Evolutionary conservation across 2,113 vertebrate species (phyloP).

Genomic region (Melanostigma gelatinosum): DNA sequence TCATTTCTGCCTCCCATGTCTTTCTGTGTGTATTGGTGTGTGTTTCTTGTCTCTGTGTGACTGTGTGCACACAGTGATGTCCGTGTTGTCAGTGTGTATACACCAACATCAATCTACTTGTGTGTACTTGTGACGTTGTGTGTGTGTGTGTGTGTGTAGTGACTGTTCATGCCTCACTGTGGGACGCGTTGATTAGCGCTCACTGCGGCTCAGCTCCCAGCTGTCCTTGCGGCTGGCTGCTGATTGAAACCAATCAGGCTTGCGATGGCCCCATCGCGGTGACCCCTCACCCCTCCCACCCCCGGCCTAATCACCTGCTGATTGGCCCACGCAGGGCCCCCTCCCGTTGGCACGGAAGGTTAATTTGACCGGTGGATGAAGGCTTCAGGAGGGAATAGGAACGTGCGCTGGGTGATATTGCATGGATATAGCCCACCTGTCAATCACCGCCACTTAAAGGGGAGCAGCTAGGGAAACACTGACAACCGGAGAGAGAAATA

Average conservation of each 20-base stretch:
- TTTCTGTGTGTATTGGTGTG: slow-evolving; percentile 71
- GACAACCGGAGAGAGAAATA: slow-evolving; percentile 46
- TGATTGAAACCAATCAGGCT: slow-evolving; percentile 85
- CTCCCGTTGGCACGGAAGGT: slow-evolving; percentile 80
- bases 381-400: slow-evolving; percentile 83
- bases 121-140: slow-evolving; percentile 40
- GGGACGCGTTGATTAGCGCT: slow-evolving; percentile 81
- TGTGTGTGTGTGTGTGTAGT: slow-evolving; percentile 50
- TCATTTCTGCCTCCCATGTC: slow-evolving; percentile 75
- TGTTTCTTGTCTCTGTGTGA: slow-evolving; percentile 47
- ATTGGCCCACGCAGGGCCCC: slow-evolving; percentile 81
- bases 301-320: slow-evolving; percentile 82
- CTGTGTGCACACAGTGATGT: slow-evolving; percentile 66
- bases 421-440: slow-evolving; percentile 81
- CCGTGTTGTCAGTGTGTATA: slow-evolving; percentile 64
- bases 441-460: slow-evolving; percentile 75
- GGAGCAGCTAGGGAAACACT: slow-evolving; percentile 66
- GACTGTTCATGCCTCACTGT: slow-evolving; percentile 81
- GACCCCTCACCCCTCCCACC: slow-evolving; percentile 82
- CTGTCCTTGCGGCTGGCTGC: slow-evolving; percentile 78
- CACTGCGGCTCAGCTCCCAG: slow-evolving; percentile 80
- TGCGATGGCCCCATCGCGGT: slow-evolving; percentile 81
- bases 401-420: slow-evolving; percentile 82
- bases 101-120: slow-evolving; percentile 52
- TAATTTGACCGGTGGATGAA: slow-evolving; percentile 83